Base-by-base conservation (phyloP, 2,888 invertebrate species). In the Oxystoma pomonae region DNA sequence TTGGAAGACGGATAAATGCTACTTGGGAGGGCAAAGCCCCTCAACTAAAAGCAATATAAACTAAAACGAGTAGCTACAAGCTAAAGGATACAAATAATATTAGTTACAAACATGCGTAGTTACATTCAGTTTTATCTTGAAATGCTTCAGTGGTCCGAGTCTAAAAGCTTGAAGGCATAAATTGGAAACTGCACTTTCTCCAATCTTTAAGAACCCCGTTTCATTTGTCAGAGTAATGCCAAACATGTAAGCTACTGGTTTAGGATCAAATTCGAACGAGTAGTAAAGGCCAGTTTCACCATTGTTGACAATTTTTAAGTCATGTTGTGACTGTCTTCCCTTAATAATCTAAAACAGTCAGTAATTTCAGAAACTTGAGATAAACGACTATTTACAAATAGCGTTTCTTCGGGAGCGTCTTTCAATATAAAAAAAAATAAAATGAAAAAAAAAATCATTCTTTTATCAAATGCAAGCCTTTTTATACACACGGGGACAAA, bases 231-330 rank as follows among this genome's bases (percentile, higher is more conserved):
- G 22, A 9, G 61, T 55, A 16, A 71, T 52, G n/a, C 59, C 56
- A 52, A 69, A 67, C 7, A 65, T 17, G 53, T 68, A 64, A 35
- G 68, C 67, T 5, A 68, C 17, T 7, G 63, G 55, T 9, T 62
- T 63, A 19, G 61, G 60, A 21, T 70, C 67, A 5, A 67, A 64
- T 22, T 66, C 53, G 69, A 70, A 71, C 0, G 22, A 60, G 52
- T 70, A 72, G 52, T 68, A 70, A 55, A 73, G 67, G 35, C 72
- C 71, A 12, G 69, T 70, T 49, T 67, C 20, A 1, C 72, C 71
- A 0, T 20, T 56, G 57, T 73, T 73, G 20, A 55, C 49, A 20
- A 72, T 66, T 16, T 60, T 55, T 55, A 73, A 67, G 18, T 53
- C 57, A 7, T 68, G 5, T 9, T 7, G 57, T 2, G 62, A 57